Conservation (phyloP, 2,113 vertebrate species). For the Crotalus viridis region DNA sequence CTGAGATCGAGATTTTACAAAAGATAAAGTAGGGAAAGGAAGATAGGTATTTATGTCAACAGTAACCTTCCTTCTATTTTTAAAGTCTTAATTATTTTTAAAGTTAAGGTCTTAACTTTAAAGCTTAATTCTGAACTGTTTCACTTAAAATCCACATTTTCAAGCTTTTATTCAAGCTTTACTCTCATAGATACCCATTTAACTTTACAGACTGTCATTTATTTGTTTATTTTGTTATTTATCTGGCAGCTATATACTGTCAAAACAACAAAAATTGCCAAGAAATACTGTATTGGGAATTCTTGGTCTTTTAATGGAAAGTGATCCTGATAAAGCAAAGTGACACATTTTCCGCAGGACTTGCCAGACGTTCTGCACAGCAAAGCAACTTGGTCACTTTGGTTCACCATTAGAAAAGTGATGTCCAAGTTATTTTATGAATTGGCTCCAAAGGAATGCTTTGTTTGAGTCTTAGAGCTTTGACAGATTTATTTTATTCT, state of each 20-base stretch:
- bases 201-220: not conserved
- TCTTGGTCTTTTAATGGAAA: not conserved
- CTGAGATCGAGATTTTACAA: not conserved
- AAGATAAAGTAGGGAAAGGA: not conserved
- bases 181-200: not conserved
- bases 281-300: not conserved
- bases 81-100: not conserved
- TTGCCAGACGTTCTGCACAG: not conserved
- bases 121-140: constrained; percentile 8
- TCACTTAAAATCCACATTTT: not conserved
- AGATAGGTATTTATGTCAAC: not conserved
- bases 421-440: not conserved
- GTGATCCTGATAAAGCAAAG: not conserved
- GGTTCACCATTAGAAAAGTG: not conserved
- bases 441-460: not conserved
- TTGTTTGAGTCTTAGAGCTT: not conserved
- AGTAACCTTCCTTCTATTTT: not conserved
- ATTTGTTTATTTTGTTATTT: not conserved
- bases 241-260: not conserved
- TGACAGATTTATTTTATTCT: not conserved
- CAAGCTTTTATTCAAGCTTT: constrained; percentile 4
- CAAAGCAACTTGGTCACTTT: not conserved
- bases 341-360: not conserved
- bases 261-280: not conserved
- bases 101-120: not conserved